These are phyloP conservation scores for Charina bottae DNA, from an alignment of 2,113 vertebrate genomes.

Conservation along the genomic window DNA sequence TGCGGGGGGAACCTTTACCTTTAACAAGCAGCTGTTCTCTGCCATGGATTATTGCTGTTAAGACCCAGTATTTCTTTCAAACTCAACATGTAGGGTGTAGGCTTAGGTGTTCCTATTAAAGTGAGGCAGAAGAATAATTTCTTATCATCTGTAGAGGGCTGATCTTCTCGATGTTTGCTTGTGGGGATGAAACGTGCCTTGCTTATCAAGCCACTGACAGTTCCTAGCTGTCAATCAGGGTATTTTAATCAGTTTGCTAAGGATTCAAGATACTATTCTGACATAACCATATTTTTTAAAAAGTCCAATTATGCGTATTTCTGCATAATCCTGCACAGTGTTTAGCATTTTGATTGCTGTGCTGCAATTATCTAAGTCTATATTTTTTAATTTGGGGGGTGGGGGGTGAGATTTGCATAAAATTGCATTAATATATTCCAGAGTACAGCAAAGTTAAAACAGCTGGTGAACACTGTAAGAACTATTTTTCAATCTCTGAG, in stretches of 20 bases:
- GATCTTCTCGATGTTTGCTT: not conserved
- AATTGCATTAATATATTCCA: not conserved
- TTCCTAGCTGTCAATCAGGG: not conserved
- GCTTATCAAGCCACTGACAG: not conserved
- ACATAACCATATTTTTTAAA: not conserved
- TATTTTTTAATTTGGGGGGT: not conserved
- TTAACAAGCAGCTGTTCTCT: too few relatives aligned
- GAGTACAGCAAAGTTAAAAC: not conserved
- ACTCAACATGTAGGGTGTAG: not conserved
- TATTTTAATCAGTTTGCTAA: slow-evolving; percentile 13
- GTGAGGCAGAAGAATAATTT: not conserved
- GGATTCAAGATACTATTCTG: slow-evolving; percentile 1
- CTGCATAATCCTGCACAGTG: not conserved
- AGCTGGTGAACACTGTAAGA: not conserved
- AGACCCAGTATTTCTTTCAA: not conserved
- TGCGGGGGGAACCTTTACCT: too few relatives aligned
- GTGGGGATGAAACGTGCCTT: not conserved
- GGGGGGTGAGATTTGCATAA: not conserved
- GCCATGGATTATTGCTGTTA: not conserved
- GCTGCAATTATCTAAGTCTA: not conserved
- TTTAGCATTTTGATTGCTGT: not conserved
- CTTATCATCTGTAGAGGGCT: not conserved
- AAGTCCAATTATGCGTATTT: not conserved
- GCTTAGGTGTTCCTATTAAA: not conserved
- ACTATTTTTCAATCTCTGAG: too few relatives aligned